Percentiles rank a stretch among this genome's conserved stretches.
These are phyloP conservation scores for Limonius californicus DNA, from an alignment of 1,140 invertebrate genomes.

Conservation along the genomic window DNA sequence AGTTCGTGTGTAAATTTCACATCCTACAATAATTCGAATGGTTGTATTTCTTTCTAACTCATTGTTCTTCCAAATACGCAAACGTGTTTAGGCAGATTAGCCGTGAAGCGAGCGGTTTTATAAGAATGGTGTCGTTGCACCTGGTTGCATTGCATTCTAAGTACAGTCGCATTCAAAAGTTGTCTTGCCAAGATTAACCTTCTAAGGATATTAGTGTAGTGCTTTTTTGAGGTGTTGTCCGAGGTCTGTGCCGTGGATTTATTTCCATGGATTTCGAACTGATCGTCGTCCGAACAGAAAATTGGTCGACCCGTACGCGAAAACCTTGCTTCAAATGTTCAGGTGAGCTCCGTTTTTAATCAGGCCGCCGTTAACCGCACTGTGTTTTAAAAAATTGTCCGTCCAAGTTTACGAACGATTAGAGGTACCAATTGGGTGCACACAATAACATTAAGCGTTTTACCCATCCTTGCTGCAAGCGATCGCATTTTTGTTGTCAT, in stretches of 20 bases:
- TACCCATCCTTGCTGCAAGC: neutral
- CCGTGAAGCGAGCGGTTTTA: constrained; percentile 20
- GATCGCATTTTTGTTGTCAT: no score
- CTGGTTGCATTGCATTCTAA: constrained; percentile 24
- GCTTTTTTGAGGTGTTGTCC: constrained; percentile 4
- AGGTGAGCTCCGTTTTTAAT: constrained; percentile 5
- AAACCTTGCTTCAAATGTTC: neutral
- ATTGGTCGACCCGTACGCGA: neutral
- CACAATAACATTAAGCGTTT: neutral
- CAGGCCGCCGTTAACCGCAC: neutral
- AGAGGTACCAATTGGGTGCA: constrained; percentile 10
- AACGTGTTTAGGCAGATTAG: constrained; percentile 25
- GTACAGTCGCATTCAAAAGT: constrained; percentile 22
- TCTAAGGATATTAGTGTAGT: neutral
- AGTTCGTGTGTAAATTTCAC: constrained; percentile 4
- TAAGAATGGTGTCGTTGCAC: constrained; percentile 30
- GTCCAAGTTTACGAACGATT: neutral
- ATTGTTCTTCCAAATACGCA: constrained; percentile 16
- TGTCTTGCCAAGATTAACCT: neutral
- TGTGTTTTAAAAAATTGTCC: neutral
- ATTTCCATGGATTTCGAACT: neutral
- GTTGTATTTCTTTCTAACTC: constrained; percentile 5
- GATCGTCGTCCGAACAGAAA: neutral
- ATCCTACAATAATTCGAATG: constrained; percentile 8
- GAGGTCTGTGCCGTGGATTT: neutral